Evolutionary conservation across 2,113 vertebrate genomes (phyloP).

Genomic region (Hippocampus zosterae): DNA sequence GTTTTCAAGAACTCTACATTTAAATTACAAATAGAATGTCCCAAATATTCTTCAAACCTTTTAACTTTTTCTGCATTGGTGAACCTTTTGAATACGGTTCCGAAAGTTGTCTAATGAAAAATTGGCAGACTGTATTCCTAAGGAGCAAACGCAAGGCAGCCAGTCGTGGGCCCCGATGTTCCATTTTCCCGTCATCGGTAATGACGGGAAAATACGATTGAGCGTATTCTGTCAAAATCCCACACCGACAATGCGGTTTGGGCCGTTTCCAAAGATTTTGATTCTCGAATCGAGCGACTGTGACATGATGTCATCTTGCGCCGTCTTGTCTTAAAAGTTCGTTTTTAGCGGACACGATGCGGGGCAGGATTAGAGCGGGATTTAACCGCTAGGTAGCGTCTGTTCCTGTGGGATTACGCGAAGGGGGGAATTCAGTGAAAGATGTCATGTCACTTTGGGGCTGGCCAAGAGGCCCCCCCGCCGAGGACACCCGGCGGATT

Average conservation of each 20-base stretch:
- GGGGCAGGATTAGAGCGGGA: neutral
- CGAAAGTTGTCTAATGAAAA: too few species aligned
- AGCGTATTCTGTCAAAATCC: neutral
- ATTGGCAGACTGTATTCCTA: too few species aligned
- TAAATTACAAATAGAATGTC: too few species aligned
- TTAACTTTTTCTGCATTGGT: too few species aligned
- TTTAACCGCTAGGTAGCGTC: constrained; percentile 67
- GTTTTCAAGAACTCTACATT: too few species aligned
- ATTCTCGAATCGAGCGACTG: neutral
- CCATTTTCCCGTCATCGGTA: too few species aligned
- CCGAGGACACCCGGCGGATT: constrained; percentile 27
- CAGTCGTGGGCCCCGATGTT: too few species aligned
- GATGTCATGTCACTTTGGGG: constrained; percentile 42
- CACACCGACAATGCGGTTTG: neutral
- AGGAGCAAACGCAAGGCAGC: too few species aligned
- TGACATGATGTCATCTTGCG: neutral
- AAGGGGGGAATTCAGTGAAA: constrained; percentile 59
- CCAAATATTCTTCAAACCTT: too few species aligned
- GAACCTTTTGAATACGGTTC: too few species aligned
- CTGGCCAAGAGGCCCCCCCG: constrained; percentile 24
- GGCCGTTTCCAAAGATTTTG: neutral
- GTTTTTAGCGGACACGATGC: constrained; percentile 1
- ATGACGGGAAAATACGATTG: too few species aligned
- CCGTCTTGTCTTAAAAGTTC: neutral
- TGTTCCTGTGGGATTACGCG: constrained; percentile 66